These are phyloP conservation scores for Nesoenas mayeri DNA, from an alignment of 2,113 vertebrate species.

Conservation along the genomic window DNA sequence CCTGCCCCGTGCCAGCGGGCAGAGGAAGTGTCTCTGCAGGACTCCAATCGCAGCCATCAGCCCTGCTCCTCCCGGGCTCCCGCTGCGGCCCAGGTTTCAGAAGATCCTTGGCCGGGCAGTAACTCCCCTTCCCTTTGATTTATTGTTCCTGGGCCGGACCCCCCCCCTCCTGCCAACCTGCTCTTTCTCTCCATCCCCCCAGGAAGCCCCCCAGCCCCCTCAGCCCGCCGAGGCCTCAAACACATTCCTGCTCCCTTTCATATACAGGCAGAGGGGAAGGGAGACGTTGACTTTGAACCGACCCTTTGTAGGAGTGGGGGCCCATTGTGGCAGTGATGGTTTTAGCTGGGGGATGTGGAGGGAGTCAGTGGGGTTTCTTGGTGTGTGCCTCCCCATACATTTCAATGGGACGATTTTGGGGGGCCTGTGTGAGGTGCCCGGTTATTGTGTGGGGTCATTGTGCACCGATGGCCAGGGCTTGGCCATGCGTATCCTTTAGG, in stretches of 20 bases:
- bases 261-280: constrained; percentile 51
- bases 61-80: constrained; percentile 21
- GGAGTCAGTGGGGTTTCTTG: constrained; percentile 41
- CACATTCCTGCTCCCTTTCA: constrained; percentile 57
- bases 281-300: constrained; percentile 72
- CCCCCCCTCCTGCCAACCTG: constrained; percentile 17
- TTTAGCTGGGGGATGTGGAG: constrained; percentile 56
- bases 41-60: constrained; percentile 23
- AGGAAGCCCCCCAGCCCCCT: constrained; percentile 5
- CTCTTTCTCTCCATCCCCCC: constrained; percentile 46
- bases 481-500: not conserved
- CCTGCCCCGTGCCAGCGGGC: not conserved
- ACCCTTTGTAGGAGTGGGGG: constrained; percentile 32
- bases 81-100: not conserved
- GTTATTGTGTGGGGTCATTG: not conserved
- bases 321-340: constrained; percentile 40
- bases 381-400: not conserved
- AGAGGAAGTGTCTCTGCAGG: constrained; percentile 57
- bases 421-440: not conserved
- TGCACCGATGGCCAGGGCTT: not conserved
- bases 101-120: constrained; percentile 15
- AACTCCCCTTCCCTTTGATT: constrained; percentile 11
- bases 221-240: constrained; percentile 6
- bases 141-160: constrained; percentile 28
- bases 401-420: not conserved